phyloP scores from a whole-genome alignment of 2,113 vertebrate species.

The Brachypteracias leptosomus region DNA sequence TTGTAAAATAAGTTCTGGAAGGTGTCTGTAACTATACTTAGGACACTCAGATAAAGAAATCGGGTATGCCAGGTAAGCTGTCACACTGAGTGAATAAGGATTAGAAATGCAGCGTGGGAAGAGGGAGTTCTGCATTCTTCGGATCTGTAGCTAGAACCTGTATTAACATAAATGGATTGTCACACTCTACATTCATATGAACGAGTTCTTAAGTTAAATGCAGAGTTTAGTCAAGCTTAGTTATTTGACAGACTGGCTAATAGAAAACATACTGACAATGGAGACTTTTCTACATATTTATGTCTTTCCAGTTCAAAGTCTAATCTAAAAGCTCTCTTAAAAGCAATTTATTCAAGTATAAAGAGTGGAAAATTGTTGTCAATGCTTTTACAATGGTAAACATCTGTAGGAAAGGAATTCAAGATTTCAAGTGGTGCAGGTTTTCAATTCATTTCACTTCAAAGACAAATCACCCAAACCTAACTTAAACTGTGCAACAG shows the following conservation, averaged over 20 bases:
- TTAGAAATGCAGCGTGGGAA: background rate
- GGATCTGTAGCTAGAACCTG: background rate
- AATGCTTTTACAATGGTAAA: background rate
- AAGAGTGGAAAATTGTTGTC: background rate
- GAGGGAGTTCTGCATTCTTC: background rate
- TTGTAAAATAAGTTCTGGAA: background rate
- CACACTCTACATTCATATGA: background rate
- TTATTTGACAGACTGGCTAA: background rate
- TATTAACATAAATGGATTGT: background rate
- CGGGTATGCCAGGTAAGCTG: background rate
- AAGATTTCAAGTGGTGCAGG: background rate
- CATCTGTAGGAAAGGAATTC: background rate
- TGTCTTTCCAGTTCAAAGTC: background rate
- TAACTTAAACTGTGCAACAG: background rate
- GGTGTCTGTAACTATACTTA: background rate
- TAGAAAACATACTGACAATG: background rate
- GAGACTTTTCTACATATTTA: background rate
- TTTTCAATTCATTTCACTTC: background rate
- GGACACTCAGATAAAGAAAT: background rate
- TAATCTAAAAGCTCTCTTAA: background rate
- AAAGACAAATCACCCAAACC: background rate
- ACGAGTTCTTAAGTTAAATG: background rate
- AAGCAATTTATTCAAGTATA: background rate
- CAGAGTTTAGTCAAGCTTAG: background rate
- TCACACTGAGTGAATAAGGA: background rate